Conservation (phyloP, 2,888 invertebrate species). For the Molanna angustata region DNA sequence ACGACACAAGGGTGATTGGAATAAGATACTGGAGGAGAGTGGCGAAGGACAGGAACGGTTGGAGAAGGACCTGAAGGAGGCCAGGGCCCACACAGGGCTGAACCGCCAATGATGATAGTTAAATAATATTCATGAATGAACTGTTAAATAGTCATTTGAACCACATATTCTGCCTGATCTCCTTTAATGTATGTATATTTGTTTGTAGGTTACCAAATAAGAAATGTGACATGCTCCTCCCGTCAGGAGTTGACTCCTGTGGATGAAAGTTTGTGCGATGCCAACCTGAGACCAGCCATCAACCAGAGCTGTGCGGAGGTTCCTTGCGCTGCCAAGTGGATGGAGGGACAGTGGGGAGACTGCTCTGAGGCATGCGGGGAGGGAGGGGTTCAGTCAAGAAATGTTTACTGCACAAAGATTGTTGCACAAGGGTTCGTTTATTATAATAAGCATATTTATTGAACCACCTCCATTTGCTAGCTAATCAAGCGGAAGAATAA, state of each 20-base stretch:
- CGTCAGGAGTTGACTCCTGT: slow-evolving; percentile 68
- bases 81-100: no score
- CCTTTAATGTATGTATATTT: no score
- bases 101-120: no score
- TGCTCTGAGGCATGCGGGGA: slow-evolving; percentile 83
- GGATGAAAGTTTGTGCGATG: slow-evolving; percentile 76
- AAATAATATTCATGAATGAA: no score
- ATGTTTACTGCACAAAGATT: slow-evolving; percentile 78
- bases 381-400: slow-evolving; percentile 66
- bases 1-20: no score
- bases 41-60: no score
- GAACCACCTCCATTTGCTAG: no score
- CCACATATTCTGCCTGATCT: no score
- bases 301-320: slow-evolving; percentile 71
- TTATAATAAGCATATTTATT: background rate
- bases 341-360: slow-evolving; percentile 71
- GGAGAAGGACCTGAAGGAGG: no score
- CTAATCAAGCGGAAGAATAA: no score
- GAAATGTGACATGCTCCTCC: slow-evolving; percentile 79
- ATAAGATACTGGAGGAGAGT: no score
- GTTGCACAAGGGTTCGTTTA: slow-evolving; percentile 62
- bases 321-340: slow-evolving; percentile 81
- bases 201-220: slow-evolving; percentile 65
- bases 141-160: no score
- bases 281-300: slow-evolving; percentile 65